Conservation (phyloP, 2,888 invertebrate genomes). For the Temnothorax unifasciatus region DNA sequence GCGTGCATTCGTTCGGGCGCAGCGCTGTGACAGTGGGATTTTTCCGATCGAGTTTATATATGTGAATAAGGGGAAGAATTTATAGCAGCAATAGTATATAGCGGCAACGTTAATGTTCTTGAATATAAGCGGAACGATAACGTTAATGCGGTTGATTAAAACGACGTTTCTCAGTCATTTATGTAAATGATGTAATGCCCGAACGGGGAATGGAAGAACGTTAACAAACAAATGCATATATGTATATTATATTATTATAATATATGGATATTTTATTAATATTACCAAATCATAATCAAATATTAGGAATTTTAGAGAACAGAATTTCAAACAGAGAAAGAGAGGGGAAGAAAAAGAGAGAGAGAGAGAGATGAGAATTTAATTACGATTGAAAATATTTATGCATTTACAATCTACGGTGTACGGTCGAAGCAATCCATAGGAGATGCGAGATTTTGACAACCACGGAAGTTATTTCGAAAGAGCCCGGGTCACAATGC, state of each 20-base stretch:
- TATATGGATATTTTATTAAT: neutral
- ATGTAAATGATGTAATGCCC: neutral
- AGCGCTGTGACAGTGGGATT: conserved; percentile 65
- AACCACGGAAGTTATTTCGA: conserved; percentile 27
- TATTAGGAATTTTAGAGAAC: neutral
- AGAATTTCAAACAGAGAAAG: neutral
- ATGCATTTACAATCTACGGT: neutral
- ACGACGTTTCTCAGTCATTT: conserved; percentile 7
- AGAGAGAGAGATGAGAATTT: neutral
- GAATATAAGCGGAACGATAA: conserved; percentile 35
- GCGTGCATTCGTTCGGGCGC: conserved; percentile 41
- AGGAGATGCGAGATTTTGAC: conserved; percentile 18
- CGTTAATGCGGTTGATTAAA: conserved; percentile 28
- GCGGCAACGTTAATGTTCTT: conserved; percentile 20
- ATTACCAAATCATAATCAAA: neutral
- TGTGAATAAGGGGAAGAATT: conserved; percentile 42
- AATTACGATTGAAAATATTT: conserved; percentile 14
- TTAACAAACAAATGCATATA: neutral
- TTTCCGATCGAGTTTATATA: conserved; percentile 52
- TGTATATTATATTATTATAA: neutral
- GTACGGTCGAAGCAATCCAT: neutral
- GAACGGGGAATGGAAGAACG: neutral
- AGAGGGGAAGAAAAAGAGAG: too few species aligned
- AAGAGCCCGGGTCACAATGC: conserved; percentile 23
- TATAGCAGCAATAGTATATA: conserved; percentile 37